A percentile compares a stretch with the other conserved stretches of the same genome.
phyloP scores from a whole-genome alignment of 1,140 invertebrate species.

The Drosophila jambulina region DNA sequence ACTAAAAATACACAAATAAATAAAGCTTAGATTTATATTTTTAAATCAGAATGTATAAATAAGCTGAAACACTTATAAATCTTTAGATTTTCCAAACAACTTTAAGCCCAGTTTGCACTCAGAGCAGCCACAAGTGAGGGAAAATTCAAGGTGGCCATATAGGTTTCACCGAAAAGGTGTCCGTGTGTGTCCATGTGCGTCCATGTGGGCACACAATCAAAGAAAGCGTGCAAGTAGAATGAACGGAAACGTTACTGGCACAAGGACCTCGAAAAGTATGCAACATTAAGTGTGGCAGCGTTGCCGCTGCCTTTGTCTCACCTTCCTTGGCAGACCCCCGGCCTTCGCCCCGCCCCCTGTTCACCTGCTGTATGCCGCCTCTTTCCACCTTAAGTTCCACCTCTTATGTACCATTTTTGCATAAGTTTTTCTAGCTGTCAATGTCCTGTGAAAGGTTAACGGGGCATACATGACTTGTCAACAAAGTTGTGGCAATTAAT shows the following conservation, averaged over 20 bases:
- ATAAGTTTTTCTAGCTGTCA: slow-evolving; percentile 53
- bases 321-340: not conserved
- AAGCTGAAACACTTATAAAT: not conserved
- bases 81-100: no score
- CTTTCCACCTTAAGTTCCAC: slow-evolving; percentile 1
- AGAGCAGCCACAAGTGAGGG: slow-evolving; percentile 26
- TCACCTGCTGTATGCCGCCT: not conserved
- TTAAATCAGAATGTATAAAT: not conserved
- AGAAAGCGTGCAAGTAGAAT: slow-evolving; percentile 67
- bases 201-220: slow-evolving; percentile 35
- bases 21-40: not conserved
- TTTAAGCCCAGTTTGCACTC: not conserved
- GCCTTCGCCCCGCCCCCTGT: not conserved
- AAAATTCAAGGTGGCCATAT: slow-evolving; percentile 29
- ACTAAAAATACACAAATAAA: not conserved
- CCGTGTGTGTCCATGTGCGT: slow-evolving; percentile 5
- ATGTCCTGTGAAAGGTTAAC: slow-evolving; percentile 17
- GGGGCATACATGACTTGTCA: not conserved
- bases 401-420: slow-evolving; percentile 75
- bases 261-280: slow-evolving; percentile 81
- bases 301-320: slow-evolving; percentile 18
- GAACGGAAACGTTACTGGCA: slow-evolving; percentile 80
- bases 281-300: slow-evolving; percentile 75
- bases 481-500: not conserved
- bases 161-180: not conserved